Base-by-base conservation (phyloP, 1,140 invertebrate genomes). In the Stegodyphus mimosarum region DNA sequence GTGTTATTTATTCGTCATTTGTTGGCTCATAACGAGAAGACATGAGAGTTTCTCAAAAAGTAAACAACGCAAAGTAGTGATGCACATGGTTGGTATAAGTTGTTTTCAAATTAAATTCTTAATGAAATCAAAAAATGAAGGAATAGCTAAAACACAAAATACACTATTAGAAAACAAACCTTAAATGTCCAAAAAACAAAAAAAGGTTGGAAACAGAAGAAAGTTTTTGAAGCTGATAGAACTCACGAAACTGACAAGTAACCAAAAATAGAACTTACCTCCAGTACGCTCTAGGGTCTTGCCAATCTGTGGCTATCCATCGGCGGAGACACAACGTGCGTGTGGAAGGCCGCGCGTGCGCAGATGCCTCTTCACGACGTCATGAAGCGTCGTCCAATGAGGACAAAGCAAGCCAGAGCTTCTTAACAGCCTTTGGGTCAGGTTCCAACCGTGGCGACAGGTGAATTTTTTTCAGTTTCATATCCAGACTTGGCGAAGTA, bases 241-340 rank as follows among this genome's bases (percentile, higher is more conserved):
- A 60, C 73, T 76, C 72, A 53, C 81, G 73, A 83, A 83, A 63
- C 55, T 83, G 80, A 83, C 80, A 83, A 81, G 80, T 84, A 75
- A 84, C 81, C 81, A 84, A 84, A 84, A 84, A 84, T 84, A 84
- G 81, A 75, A 15, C 81, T 84, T 53, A 84, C 81, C 81, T 84
- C 66, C 73, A 73, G 50, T 75, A 84, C 63, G 73, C 63, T 69
- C 71, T 52, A 66, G 55, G n/a, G 81, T 84, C 81, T 72, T 75
- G 63, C 73, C 73, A 84, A 76, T 75, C 71, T 84, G 64, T 84
- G 73, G 81, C 81, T 63, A 76, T 75, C 72, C 72, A 66, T 84
- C 81, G 72, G 81, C 33, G 52, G 60, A 69, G 63, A 72, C 72
- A 83, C 70, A 84, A 76, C 81, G 73, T 75, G 81, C 81, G 73